Conservation (phyloP, 2,113 vertebrate species). For the Gymnocephalus cernua region DNA sequence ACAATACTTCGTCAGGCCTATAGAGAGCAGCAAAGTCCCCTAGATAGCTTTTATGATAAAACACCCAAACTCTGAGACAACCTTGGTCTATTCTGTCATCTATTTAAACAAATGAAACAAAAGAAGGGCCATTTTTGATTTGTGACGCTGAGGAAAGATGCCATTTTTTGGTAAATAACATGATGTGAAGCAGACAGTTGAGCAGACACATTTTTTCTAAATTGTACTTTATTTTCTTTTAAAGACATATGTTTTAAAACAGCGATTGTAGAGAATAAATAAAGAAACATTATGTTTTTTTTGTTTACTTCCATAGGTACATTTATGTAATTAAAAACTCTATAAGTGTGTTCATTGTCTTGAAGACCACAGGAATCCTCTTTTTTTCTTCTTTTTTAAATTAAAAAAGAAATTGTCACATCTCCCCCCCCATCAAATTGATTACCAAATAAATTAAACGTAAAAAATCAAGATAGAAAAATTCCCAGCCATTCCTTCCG, state of each 20-base stretch:
- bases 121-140: constrained; percentile 14
- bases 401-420: constrained; percentile 77
- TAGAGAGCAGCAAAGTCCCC: constrained; percentile 66
- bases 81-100: neutral
- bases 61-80: constrained; percentile 17
- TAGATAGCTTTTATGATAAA: neutral
- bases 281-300: constrained; percentile 82
- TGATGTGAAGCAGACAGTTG: constrained; percentile 6
- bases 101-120: neutral
- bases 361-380: constrained; percentile 75
- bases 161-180: neutral
- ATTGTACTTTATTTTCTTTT: constrained; percentile 87
- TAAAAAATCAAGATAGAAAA: constrained; percentile 84
- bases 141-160: neutral
- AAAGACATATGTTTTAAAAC: constrained; percentile 88
- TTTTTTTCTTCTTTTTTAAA: constrained; percentile 77
- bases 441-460: constrained; percentile 82
- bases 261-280: constrained; percentile 87
- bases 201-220: constrained; percentile 75
- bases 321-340: constrained; percentile 87
- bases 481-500: constrained; percentile 76
- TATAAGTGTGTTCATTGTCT: constrained; percentile 81
- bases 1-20: constrained; percentile 44
- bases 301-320: constrained; percentile 79
- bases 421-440: constrained; percentile 57